Base-by-base conservation (phyloP, 2,888 invertebrate genomes). In the Anthophora plumipes region DNA sequence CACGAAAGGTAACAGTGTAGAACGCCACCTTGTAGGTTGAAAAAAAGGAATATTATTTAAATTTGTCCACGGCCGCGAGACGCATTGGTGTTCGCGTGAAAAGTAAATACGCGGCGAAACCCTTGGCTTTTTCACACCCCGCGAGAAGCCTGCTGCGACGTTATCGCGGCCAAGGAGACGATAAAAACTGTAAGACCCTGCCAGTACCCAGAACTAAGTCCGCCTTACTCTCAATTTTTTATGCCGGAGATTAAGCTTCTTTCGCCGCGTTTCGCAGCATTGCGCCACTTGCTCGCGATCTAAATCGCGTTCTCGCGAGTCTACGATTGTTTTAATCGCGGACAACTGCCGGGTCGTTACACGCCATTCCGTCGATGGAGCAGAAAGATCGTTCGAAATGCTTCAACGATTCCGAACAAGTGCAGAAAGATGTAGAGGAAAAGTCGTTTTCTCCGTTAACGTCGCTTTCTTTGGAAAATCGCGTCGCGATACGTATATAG, bases 11-110 rank as follows among this genome's bases (percentile, higher is more conserved):
- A 43, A 54, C 48, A 7, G 12, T 17, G 17, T 43, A 6, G 41
- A 20, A 14, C 20, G 25, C 0, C 8, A 50, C 50, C 75, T 61
- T 41, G n/a, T n/a, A n/a, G 22, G 61, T 14, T 2, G 41, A 48
- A 61, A 67, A 54, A 77, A 61, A 68, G 31, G 39, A 60, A 57
- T 70, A 63, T 70, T 63, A 63, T 68, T 70, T 43, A 63, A 76
- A 76, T 76, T 64, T 50, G 50, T 76, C 25, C 69, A 22, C 43
- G 54, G 22, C 31, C 46, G 43, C 43, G 25, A 31, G 41, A 37
- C 54, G 20, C 41, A 59, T 48, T 31, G 20, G 43, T 12, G 46
- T 4, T 50, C 20, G 60, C 37, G 60, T 43, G 61, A 63, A 37
- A 54, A 61, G 41, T 25, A 54, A 50, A 63, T 63, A 31, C 20